A percentile compares a stretch with the other conserved stretches of the same genome.
phyloP scores from a whole-genome alignment of 2,888 invertebrate genomes.

The Ophion ellenae region DNA sequence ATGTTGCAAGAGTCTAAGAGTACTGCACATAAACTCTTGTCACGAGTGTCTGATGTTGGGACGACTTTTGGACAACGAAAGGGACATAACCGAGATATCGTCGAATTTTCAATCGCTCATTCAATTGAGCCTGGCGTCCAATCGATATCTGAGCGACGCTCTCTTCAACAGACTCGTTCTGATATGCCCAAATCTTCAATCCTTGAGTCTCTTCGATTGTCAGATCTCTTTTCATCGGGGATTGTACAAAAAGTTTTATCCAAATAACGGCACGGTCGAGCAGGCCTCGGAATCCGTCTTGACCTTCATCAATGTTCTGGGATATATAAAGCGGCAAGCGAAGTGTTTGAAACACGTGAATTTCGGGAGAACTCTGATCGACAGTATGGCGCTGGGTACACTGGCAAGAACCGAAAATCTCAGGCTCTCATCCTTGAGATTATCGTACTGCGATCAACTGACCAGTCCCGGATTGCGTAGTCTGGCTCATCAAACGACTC shows the following conservation, averaged over 20 bases:
- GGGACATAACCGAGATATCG: slow-evolving; percentile 84
- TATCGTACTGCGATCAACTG: slow-evolving; percentile 87
- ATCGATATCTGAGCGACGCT: slow-evolving; percentile 91
- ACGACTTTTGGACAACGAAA: slow-evolving; percentile 86
- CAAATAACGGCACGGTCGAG: slow-evolving; percentile 74
- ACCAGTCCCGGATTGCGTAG: slow-evolving; percentile 86
- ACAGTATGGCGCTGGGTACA: slow-evolving; percentile 86
- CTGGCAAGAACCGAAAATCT: slow-evolving; percentile 85
- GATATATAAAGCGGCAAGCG: slow-evolving; percentile 86
- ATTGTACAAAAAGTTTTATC: slow-evolving; percentile 89
- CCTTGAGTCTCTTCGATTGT: slow-evolving; percentile 88
- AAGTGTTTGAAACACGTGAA: slow-evolving; percentile 86
- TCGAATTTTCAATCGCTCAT: slow-evolving; percentile 85
- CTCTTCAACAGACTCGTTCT: slow-evolving; percentile 88
- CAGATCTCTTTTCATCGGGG: slow-evolving; percentile 90
- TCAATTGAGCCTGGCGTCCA: slow-evolving; percentile 87
- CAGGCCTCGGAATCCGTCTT: slow-evolving; percentile 88
- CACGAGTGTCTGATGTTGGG: slow-evolving; percentile 91
- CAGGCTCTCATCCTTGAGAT: slow-evolving; percentile 84
- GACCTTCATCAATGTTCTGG: slow-evolving; percentile 88
- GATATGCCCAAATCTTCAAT: slow-evolving; percentile 86
- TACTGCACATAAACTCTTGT: slow-evolving; percentile 87
- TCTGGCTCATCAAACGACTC: slow-evolving; percentile 86
- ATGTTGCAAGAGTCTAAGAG: slow-evolving; percentile 85
- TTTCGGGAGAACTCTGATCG: slow-evolving; percentile 89